Conservation (phyloP, 2,888 invertebrate genomes). For the Empis stercorea region DNA sequence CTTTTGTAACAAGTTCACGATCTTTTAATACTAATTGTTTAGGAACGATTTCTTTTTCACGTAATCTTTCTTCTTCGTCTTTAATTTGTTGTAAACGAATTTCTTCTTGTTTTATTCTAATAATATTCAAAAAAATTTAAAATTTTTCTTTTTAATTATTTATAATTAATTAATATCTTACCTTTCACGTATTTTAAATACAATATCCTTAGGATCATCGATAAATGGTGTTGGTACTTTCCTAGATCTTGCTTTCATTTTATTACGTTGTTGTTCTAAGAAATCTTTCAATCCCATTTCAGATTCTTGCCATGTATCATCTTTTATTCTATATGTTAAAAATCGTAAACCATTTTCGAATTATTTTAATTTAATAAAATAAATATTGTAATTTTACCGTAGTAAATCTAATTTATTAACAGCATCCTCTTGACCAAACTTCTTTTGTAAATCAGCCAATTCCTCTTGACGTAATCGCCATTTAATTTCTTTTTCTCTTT, state of each 20-base stretch:
- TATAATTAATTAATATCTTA: conserved; percentile 11
- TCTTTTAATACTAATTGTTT: too few relatives aligned
- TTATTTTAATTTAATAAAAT: too few relatives aligned
- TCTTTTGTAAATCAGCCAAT: conserved; percentile 6
- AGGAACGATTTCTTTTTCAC: too few relatives aligned
- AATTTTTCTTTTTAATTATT: too few relatives aligned
- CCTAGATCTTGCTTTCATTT: conserved; percentile 28
- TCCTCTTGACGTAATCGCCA: conserved; percentile 13
- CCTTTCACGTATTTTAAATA: conserved; percentile 27
- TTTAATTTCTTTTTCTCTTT: conserved; percentile 23
- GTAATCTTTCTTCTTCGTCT: not conserved
- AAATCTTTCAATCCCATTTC: conserved; percentile 31
- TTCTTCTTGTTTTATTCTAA: too few relatives aligned
- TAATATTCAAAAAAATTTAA: too few relatives aligned
- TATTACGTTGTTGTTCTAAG: conserved; percentile 25
- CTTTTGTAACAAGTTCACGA: too few relatives aligned
- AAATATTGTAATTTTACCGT: conserved; percentile 18
- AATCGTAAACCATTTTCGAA: not conserved
- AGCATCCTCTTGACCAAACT: conserved; percentile 26
- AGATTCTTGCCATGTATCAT: conserved; percentile 30
- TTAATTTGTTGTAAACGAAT: too few relatives aligned
- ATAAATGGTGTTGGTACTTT: conserved; percentile 23
- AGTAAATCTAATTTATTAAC: conserved; percentile 30
- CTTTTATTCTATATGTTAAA: conserved; percentile 26
- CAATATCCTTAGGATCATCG: conserved; percentile 28